A percentile compares a stretch with the other conserved stretches of the same genome.
These are phyloP conservation scores for Triplophysa dalaica DNA, from an alignment of 2,113 vertebrate genomes.

Conservation along the genomic window DNA sequence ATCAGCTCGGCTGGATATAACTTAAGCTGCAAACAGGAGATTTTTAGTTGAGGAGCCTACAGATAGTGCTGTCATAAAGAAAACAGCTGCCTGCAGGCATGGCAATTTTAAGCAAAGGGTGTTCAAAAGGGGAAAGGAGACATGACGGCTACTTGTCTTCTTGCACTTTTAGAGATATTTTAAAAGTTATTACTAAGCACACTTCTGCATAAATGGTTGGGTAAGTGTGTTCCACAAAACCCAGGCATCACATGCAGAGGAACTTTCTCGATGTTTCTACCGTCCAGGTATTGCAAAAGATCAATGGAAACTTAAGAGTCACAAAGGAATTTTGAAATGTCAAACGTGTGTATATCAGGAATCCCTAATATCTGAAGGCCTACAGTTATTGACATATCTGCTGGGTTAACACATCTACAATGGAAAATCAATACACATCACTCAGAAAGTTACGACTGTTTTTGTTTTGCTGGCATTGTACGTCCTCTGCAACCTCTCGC, in stretches of 20 bases:
- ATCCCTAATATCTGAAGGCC: background rate
- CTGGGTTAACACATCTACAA: background rate
- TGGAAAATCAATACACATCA: background rate
- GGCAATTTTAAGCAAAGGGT: background rate
- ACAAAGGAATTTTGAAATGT: background rate
- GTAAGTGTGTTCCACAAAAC: no score
- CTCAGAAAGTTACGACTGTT: no score
- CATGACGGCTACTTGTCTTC: no score
- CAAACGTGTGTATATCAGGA: background rate
- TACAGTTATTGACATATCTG: background rate
- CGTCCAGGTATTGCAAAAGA: background rate
- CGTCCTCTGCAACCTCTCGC: no score
- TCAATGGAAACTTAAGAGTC: background rate
- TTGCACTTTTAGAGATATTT: no score
- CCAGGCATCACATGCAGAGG: background rate
- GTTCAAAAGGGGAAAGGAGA: background rate
- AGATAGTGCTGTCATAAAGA: background rate
- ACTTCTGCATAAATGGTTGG: no score
- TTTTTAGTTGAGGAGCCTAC: constrained; percentile 1
- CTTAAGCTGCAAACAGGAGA: constrained; percentile 13
- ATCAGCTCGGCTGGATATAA: background rate
- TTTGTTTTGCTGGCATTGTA: no score
- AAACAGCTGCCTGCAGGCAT: constrained; percentile 6
- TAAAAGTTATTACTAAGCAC: no score
- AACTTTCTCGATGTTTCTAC: constrained; percentile 18